Evolutionary conservation across 2,797 vertebrate species (phyloP).

Genomic region (Spizella passerina): DNA sequence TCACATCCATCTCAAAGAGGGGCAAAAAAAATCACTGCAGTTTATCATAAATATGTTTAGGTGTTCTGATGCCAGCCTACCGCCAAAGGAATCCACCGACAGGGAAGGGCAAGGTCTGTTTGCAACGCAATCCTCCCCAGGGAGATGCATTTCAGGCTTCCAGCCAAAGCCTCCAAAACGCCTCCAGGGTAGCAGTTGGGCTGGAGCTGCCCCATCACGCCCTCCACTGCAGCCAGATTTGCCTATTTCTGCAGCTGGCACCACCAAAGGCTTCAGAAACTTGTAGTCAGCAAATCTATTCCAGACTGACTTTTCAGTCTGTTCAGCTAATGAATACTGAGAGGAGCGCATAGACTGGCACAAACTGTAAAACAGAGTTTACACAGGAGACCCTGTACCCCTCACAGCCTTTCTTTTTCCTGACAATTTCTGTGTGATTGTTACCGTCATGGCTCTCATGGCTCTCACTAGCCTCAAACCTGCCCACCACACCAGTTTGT

Average conservation of each 20-base stretch:
- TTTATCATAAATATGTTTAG: neutral
- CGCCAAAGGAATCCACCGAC: constrained; percentile 15
- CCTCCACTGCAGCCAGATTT: neutral
- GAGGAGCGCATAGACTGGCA: neutral
- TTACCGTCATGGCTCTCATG: too few species aligned
- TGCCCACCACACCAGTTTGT: neutral
- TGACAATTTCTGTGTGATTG: neutral
- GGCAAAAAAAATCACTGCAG: neutral
- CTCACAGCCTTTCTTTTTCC: neutral
- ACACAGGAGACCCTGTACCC: neutral
- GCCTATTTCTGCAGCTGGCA: constrained; percentile 45
- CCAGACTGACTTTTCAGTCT: neutral
- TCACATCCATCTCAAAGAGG: neutral
- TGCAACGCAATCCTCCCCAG: neutral
- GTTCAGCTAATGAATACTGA: neutral
- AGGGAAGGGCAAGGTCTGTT: constrained; percentile 32
- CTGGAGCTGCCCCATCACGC: constrained; percentile 35
- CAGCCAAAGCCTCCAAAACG: constrained; percentile 28
- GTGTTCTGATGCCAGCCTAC: neutral
- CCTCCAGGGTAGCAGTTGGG: constrained; percentile 6
- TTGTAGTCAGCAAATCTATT: constrained; percentile 25
- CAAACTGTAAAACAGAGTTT: neutral
- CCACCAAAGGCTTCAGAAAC: constrained; percentile 39
- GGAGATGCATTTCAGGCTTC: constrained; percentile 22
- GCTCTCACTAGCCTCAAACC: neutral